phyloP scores from a whole-genome alignment of 1,140 invertebrate species.

The Drosophila serrata region DNA sequence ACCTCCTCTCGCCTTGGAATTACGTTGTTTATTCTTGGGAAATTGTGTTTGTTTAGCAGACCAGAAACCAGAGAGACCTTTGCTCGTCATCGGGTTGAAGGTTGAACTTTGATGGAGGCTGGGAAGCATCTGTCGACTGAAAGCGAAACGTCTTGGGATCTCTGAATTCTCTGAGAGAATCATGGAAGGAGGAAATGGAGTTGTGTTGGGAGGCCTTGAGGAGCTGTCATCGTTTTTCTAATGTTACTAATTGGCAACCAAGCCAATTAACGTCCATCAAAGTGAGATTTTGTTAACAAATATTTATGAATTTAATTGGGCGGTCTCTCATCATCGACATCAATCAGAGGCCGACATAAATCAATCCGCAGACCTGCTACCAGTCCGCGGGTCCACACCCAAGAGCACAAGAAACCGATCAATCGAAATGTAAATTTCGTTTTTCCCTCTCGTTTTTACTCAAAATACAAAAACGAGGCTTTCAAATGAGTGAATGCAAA shows the following conservation, averaged over 20 bases:
- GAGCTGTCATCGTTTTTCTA: conserved; percentile 26
- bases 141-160: conserved; percentile 28
- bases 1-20: conserved; percentile 24
- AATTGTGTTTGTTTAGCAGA: conserved; percentile 58
- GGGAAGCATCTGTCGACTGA: conserved; percentile 38
- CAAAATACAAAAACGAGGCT: conserved; percentile 47
- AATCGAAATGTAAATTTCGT: conserved; percentile 51
- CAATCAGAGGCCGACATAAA: conserved; percentile 60
- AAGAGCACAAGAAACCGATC: conserved; percentile 11
- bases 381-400: conserved; percentile 32
- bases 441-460: conserved; percentile 3
- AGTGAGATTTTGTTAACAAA: conserved; percentile 13
- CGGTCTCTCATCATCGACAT: conserved; percentile 47
- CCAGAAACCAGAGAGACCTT: conserved; percentile 29
- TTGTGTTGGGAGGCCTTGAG: conserved; percentile 13
- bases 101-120: conserved; percentile 23
- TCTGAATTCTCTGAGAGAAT: background rate
- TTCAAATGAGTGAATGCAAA: conserved; percentile 65
- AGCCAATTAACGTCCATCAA: conserved; percentile 64
- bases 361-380: conserved; percentile 46
- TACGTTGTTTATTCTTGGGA: conserved; percentile 66
- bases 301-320: conserved; percentile 72
- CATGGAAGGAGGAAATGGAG: conserved; percentile 2
- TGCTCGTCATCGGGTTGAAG: conserved; percentile 35
- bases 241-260: conserved; percentile 51